Evolutionary conservation across 2,888 invertebrate genomes (phyloP).

Genomic region (Athetis lepigone): DNA sequence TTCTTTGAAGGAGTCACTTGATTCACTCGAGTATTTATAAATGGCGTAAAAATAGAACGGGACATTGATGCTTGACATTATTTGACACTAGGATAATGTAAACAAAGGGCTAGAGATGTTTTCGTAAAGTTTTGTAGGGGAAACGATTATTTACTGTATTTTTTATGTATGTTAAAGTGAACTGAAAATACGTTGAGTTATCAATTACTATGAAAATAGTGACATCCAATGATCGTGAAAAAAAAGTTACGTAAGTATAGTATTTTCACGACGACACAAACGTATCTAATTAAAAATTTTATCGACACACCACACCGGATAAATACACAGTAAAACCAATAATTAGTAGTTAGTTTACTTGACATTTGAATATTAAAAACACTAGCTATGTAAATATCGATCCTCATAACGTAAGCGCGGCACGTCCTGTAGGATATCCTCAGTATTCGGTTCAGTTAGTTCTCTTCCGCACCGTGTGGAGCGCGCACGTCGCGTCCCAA

Average conservation of each 20-base stretch:
- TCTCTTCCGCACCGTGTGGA: conserved; percentile 83
- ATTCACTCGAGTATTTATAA: conserved; percentile 72
- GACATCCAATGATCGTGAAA: no score
- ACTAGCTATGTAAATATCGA: conserved; percentile 87
- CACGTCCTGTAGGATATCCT: conserved; percentile 88
- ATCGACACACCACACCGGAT: conserved; percentile 32
- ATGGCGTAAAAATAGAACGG: conserved; percentile 65
- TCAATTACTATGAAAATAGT: not conserved
- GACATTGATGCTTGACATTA: conserved; percentile 57
- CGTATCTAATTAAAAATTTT: conserved; percentile 19
- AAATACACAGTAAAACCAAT: conserved; percentile 53
- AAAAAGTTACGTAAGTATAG: no score
- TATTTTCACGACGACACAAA: not conserved
- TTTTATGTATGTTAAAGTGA: no score
- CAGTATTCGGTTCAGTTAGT: conserved; percentile 83
- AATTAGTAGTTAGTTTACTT: conserved; percentile 69
- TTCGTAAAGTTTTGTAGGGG: not conserved
- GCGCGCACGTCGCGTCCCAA: conserved; percentile 82
- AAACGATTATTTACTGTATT: no score
- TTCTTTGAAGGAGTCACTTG: conserved; percentile 66
- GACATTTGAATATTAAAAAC: conserved; percentile 86
- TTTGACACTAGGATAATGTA: conserved; percentile 44
- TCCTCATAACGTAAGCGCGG: conserved; percentile 82
- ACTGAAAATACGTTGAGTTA: not conserved
- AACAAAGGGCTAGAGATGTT: conserved; percentile 39